A percentile compares a stretch with the other conserved stretches of the same genome.
Evolutionary conservation across 2,797 vertebrate species (phyloP).

Genomic region (Echiichthys vipera): DNA sequence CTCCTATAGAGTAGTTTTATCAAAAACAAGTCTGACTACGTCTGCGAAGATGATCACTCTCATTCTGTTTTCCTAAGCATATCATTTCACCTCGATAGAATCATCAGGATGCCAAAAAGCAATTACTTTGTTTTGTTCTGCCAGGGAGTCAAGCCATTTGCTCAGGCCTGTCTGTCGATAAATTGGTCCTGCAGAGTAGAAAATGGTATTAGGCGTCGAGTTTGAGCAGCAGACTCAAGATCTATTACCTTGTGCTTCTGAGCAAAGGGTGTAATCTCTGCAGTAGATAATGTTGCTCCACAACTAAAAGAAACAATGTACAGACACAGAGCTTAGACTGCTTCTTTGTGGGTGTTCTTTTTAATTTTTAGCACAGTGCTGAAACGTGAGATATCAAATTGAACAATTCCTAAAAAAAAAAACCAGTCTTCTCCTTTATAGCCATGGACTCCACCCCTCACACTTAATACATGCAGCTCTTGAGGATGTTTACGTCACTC

Average conservation of each 20-base stretch:
- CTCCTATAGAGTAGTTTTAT: constrained; percentile 18
- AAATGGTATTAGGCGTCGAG: constrained; percentile 19
- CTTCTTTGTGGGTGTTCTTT: neutral
- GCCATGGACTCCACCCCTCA: constrained; percentile 36
- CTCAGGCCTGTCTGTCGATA: constrained; percentile 28
- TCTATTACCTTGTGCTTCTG: constrained; percentile 27
- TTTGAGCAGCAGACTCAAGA: constrained; percentile 5
- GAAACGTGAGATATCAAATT: neutral
- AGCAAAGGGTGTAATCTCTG: constrained; percentile 39
- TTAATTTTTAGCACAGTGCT: constrained; percentile 3
- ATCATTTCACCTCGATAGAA: constrained; percentile 29
- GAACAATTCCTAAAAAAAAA: constrained; percentile 3
- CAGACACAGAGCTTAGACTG: neutral
- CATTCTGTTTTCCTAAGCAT: constrained; percentile 28
- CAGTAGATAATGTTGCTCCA: constrained; percentile 29
- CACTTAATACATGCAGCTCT: constrained; percentile 5
- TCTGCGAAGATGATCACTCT: constrained; percentile 5
- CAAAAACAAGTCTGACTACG: constrained; percentile 1
- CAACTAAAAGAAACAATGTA: constrained; percentile 15
- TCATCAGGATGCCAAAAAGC: constrained; percentile 50
- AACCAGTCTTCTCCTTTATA: neutral
- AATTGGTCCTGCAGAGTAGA: constrained; percentile 14
- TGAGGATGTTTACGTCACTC: constrained; percentile 45
- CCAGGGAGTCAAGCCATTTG: constrained; percentile 20
- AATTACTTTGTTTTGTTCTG: constrained; percentile 54